Evolutionary conservation across 2,113 vertebrate genomes (phyloP).

Genomic region (Hydrolagus affinis): DNA sequence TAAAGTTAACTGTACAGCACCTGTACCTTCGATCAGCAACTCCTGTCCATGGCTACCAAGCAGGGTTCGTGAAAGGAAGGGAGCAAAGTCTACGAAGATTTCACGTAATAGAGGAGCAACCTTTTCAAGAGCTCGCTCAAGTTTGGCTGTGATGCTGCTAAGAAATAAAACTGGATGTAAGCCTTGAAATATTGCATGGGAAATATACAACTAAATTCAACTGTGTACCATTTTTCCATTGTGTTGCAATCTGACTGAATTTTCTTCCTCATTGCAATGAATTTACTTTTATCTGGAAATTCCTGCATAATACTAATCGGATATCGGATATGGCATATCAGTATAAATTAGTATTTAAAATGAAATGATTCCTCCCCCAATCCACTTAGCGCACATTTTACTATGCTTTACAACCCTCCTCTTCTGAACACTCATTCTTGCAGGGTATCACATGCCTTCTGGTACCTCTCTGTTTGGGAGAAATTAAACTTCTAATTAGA

Average conservation of each 20-base stretch:
- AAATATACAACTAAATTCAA: neutral
- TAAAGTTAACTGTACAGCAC: constrained; percentile 53
- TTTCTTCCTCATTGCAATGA: neutral
- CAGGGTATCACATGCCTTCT: neutral
- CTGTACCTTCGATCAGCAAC: constrained; percentile 93
- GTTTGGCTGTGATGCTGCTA: constrained; percentile 88
- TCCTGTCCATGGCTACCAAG: constrained; percentile 96
- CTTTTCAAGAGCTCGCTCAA: constrained; percentile 92
- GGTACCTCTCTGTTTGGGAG: neutral
- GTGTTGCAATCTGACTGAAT: neutral
- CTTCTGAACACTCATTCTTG: neutral
- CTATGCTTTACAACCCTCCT: neutral
- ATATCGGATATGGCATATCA: neutral
- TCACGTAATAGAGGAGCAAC: constrained; percentile 90
- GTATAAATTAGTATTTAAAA: too few relatives aligned
- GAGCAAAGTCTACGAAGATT: constrained; percentile 97
- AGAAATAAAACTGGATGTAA: constrained; percentile 20
- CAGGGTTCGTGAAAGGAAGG: constrained; percentile 88
- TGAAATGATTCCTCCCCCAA: neutral
- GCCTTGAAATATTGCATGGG: neutral
- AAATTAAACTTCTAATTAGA: too few relatives aligned
- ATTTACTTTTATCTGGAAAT: neutral
- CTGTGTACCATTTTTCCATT: too few relatives aligned
- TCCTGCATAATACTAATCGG: neutral
- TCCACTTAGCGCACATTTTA: neutral